Base-by-base conservation (phyloP, 2,113 vertebrate species). In the Pyxicephalus adspersus region DNA sequence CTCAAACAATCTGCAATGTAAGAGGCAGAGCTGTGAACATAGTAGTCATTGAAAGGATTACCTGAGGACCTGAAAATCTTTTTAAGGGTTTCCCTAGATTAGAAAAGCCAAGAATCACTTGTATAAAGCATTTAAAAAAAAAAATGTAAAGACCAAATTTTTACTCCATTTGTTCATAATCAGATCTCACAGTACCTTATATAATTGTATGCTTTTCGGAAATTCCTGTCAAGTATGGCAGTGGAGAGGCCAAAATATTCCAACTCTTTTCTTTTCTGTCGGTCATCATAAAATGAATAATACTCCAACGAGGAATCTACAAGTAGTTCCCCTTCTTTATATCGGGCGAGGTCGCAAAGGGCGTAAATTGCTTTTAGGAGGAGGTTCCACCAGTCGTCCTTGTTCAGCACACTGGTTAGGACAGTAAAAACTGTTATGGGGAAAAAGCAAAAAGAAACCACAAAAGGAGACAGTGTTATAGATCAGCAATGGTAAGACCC, bases 311-410 rank as follows among this genome's bases (percentile, higher is more conserved):
- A 95, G 1, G 97, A 97, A 88, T 98, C 96, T 18, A 98, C 97
- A 1, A 99, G 91, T 1, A 99, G 91, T 78, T 99, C 96, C 0
- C 96, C 96, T 87, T 99, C 98, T 13, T 92, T 87, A 63, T 92
- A 98, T 16, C 98, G 95, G 61, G 86, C 83, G 17, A 94, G 92
- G 77, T 98, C 95, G 28, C 96, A 95, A 81, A 99, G 81, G 0
- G 94, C 93, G 16, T 93, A 92, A 34, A 99, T 89, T 0, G 95
- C 95, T 88, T 93, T 95, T 83, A 96, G 84, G 25, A 99, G 90
- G 78, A 99, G 93, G 87, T 93, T 95, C 98, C 98, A 99, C 98
- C 98, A 99, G 89, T 98, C 97, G 19, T 99, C 97, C 84, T 92
- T 96, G 4, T 95, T 94, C 85, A 99, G 86, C 17, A 99, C 95